A percentile compares a stretch with the other conserved stretches of the same genome.
phyloP scores from a whole-genome alignment of 1,140 invertebrate genomes.

The Drosophila kurseongensis region DNA sequence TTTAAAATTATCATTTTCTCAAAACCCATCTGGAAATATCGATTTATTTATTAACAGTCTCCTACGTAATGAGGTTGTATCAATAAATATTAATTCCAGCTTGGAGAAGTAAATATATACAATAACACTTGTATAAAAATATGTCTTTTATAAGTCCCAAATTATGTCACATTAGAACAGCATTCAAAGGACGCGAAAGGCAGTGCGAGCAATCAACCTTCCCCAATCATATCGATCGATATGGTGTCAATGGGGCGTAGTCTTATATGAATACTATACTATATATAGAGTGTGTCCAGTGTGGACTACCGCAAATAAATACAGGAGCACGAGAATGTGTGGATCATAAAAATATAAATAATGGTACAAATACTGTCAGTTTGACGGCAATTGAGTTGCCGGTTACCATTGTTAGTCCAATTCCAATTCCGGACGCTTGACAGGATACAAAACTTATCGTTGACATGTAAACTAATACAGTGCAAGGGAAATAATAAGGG shows the following conservation, averaged over 20 bases:
- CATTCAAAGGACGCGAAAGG: background rate
- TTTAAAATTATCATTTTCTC: too few relatives aligned
- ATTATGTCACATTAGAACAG: conserved; percentile 3
- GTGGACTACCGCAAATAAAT: background rate
- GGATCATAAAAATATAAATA: conserved; percentile 11
- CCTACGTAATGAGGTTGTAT: too few relatives aligned
- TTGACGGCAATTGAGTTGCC: background rate
- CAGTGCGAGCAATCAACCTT: conserved; percentile 32
- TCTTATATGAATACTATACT: conserved; percentile 4
- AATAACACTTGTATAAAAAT: too few relatives aligned
- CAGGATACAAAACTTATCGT: conserved; percentile 47
- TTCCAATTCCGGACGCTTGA: conserved; percentile 25
- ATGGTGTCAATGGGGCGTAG: conserved; percentile 45
- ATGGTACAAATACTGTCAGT: conserved; percentile 18
- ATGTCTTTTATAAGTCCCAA: background rate
- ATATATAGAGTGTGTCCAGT: conserved; percentile 24
- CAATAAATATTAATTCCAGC: too few relatives aligned
- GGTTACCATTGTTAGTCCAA: background rate
- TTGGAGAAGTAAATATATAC: too few relatives aligned
- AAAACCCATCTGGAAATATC: too few relatives aligned
- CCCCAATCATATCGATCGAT: conserved; percentile 30
- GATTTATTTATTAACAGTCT: too few relatives aligned
- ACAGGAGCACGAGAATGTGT: background rate
- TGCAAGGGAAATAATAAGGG: background rate
- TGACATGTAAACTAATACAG: conserved; percentile 63